These are phyloP conservation scores for Pherbina coryleti DNA, from an alignment of 2,888 invertebrate genomes.

Conservation along the genomic window DNA sequence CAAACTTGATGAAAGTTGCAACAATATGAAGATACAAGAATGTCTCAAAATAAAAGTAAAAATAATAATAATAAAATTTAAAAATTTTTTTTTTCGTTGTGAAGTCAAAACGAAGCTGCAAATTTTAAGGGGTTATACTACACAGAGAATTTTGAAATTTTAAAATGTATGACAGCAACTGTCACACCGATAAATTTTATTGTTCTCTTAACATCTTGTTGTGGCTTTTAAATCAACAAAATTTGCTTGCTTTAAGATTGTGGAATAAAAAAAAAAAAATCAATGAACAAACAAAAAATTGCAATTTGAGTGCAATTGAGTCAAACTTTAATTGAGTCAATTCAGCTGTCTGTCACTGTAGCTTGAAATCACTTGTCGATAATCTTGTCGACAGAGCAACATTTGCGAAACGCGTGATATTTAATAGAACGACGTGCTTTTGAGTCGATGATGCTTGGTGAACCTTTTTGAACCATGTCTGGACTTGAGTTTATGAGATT, in stretches of 20 bases:
- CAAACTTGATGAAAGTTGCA: too few relatives aligned
- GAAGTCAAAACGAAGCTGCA: too few relatives aligned
- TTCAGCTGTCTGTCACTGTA: not conserved
- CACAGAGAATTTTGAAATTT: too few relatives aligned
- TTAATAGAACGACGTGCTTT: not conserved
- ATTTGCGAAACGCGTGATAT: constrained; percentile 24
- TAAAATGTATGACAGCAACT: too few relatives aligned
- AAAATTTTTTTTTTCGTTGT: too few relatives aligned
- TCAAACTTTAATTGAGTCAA: constrained; percentile 8
- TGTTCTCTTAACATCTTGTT: constrained; percentile 1
- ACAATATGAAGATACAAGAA: too few relatives aligned
- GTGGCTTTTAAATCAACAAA: constrained; percentile 9
- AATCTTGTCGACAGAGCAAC: not conserved
- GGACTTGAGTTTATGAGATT: too few relatives aligned
- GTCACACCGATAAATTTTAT: not conserved
- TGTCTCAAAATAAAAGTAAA: too few relatives aligned
- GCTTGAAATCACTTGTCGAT: not conserved
- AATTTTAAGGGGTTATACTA: too few relatives aligned
- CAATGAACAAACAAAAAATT: not conserved
- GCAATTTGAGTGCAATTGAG: too few relatives aligned
- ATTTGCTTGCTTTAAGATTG: not conserved
- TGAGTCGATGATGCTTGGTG: not conserved
- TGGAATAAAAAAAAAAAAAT: not conserved
- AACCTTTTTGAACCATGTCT: too few relatives aligned
- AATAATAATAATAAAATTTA: too few relatives aligned